Evolutionary conservation across 2,797 vertebrate species (phyloP).

Genomic region (Trichosurus vulpecula): DNA sequence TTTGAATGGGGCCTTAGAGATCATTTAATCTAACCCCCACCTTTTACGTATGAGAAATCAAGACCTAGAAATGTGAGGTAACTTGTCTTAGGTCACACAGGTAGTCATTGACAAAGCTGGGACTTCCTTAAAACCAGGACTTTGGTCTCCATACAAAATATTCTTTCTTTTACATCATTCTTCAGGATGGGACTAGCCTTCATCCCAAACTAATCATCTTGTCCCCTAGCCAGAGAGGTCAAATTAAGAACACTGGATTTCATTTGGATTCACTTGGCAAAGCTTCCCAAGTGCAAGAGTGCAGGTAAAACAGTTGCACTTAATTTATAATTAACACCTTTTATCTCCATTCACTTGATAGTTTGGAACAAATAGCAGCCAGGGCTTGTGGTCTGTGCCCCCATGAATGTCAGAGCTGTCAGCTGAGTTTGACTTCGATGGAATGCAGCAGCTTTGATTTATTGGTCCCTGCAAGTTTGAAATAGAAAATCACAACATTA

Average conservation of each 20-base stretch:
- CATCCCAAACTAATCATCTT: neutral
- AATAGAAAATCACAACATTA: constrained; percentile 42
- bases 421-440: neutral
- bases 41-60: neutral
- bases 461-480: neutral
- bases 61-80: neutral
- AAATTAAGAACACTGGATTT: neutral
- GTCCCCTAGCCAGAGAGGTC: neutral
- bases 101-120: neutral
- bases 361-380: neutral
- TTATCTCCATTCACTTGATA: constrained; percentile 46
- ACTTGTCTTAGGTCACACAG: neutral
- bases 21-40: neutral
- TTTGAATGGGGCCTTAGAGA: neutral
- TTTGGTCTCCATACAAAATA: neutral
- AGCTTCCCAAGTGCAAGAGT: neutral
- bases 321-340: neutral
- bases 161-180: neutral
- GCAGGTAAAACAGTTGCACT: neutral
- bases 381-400: neutral
- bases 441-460: constrained; percentile 21
- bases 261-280: neutral
- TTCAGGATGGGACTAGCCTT: neutral
- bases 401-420: neutral
- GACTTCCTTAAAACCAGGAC: neutral